These are phyloP conservation scores for Hippocampus zosterae DNA, from an alignment of 2,113 vertebrate species.

Conservation along the genomic window DNA sequence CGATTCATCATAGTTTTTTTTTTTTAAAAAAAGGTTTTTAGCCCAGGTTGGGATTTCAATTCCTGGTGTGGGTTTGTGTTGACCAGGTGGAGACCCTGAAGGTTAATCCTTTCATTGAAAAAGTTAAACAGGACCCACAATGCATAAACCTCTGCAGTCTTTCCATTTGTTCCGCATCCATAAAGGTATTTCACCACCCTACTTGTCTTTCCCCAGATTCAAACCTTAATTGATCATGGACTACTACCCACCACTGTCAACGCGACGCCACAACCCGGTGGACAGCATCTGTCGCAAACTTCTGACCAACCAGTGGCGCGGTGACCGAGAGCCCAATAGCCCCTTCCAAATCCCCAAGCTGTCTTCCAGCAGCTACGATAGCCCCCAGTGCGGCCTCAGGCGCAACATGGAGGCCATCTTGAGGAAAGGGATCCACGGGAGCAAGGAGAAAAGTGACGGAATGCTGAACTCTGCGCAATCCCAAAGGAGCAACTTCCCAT, in stretches of 20 bases:
- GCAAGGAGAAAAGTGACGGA: slow-evolving; percentile 8
- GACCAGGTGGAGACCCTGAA: too few species aligned
- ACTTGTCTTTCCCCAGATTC: slow-evolving; percentile 37
- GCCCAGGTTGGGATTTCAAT: too few species aligned
- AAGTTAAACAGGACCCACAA: too few species aligned
- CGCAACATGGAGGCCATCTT: slow-evolving; percentile 77
- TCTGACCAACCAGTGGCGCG: slow-evolving; percentile 78
- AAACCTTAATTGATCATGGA: slow-evolving; percentile 60
- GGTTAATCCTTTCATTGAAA: background rate
- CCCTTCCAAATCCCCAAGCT: slow-evolving; percentile 80
- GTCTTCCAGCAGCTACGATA: slow-evolving; percentile 76
- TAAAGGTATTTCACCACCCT: background rate
- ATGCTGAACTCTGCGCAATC: slow-evolving; percentile 23
- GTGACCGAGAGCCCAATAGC: slow-evolving; percentile 72
- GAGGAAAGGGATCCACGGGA: slow-evolving; percentile 64
- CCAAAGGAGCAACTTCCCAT: background rate
- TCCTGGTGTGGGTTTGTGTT: too few species aligned
- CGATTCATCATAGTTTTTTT: too few species aligned
- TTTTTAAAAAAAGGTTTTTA: too few species aligned
- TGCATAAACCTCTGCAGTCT: too few species aligned
- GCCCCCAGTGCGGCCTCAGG: slow-evolving; percentile 68
- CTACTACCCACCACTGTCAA: slow-evolving; percentile 41
- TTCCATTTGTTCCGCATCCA: too few species aligned
- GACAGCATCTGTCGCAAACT: slow-evolving; percentile 89
- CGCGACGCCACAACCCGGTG: slow-evolving; percentile 80